Evolutionary conservation across 1,140 invertebrate species (phyloP), one percentile per base, ranked within the genome.

Genomic region (Anagrus nilaparvatae): DNA sequence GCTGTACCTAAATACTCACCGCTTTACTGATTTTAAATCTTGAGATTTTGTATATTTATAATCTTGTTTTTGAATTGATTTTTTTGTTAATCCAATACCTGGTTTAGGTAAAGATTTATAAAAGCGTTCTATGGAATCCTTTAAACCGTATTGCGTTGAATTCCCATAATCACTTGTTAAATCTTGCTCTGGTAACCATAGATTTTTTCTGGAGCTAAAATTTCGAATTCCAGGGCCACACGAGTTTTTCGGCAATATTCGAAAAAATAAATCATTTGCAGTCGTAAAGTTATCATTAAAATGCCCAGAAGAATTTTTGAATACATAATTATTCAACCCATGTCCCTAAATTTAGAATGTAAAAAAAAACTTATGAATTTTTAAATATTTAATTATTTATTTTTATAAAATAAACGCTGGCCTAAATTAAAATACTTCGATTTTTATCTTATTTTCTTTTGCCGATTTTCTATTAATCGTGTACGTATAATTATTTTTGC

Each of bases 131-230:
- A n/a, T n/a, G n/a, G n/a, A n/a, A n/a, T n/a, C n/a, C n/a, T n/a
- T n/a, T 10, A 10, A 20, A 8, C 35, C 39, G 16, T 36, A 46
- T 16, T 48, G 20, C 6, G 47, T 49, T 23, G 45, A 29, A 21
- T 37, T 47, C 9, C 47, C 51, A 20, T 31, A 53, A 40, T 37
- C 30, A 27, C 33, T 39, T 2, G 34, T 36, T 4, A 49, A 19
- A 27, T 53, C 47, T 3, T 32, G 24, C 34, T 53, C 44, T 9
- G 47, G 49, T 3, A 48, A 6, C 52, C 50, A 51, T 18, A 35
- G n/a, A 28, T 44, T 27, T 21, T 46, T 44, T 39, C 52, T 53
- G 13, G 35, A 32, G 14, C 8, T 33, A n/a, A 29, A 43, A 14
- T 29, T 32, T 40, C 36, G n/a, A n/a, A n/a, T 2, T 34, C 14